These are phyloP conservation scores for Galaxea fascicularis DNA, from an alignment of 92 coral and sea anemone species.

Conservation along the genomic window DNA sequence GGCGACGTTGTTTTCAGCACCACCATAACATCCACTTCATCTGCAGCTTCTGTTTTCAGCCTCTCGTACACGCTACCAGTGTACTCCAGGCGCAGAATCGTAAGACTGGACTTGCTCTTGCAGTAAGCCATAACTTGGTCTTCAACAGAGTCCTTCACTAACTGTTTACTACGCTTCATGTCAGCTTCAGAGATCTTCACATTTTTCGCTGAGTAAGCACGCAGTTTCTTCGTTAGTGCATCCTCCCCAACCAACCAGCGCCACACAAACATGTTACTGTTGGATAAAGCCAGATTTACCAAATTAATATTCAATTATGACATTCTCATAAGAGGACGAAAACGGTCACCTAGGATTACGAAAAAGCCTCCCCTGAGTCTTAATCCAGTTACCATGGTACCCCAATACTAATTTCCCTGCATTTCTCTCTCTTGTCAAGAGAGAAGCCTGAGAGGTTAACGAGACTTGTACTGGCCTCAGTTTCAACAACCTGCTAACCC, in stretches of 20 bases:
- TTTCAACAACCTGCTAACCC: too few relatives aligned
- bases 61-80: conserved; percentile 83
- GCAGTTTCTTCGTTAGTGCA: conserved; percentile 39
- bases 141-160: conserved; percentile 62
- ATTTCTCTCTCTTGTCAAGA: too few relatives aligned
- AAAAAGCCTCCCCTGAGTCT: too few relatives aligned
- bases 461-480: too few relatives aligned
- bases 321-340: too few relatives aligned
- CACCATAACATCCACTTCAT: conserved; percentile 86
- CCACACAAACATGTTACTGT: too few relatives aligned
- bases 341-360: too few relatives aligned
- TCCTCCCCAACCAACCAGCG: conserved; percentile 4
- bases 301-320: too few relatives aligned
- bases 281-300: too few relatives aligned
- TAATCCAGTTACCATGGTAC: too few relatives aligned
- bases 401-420: too few relatives aligned
- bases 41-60: conserved; percentile 86
- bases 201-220: conserved; percentile 58
- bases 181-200: conserved; percentile 74
- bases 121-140: conserved; percentile 43
- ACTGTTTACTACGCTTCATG: conserved; percentile 49
- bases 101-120: conserved; percentile 46
- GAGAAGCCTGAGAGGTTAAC: too few relatives aligned
- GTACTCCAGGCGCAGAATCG: conserved; percentile 68
- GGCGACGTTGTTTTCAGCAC: conserved; percentile 53